Evolutionary conservation across 1,140 invertebrate species (phyloP).

Genomic region (Whitmania pigra): DNA sequence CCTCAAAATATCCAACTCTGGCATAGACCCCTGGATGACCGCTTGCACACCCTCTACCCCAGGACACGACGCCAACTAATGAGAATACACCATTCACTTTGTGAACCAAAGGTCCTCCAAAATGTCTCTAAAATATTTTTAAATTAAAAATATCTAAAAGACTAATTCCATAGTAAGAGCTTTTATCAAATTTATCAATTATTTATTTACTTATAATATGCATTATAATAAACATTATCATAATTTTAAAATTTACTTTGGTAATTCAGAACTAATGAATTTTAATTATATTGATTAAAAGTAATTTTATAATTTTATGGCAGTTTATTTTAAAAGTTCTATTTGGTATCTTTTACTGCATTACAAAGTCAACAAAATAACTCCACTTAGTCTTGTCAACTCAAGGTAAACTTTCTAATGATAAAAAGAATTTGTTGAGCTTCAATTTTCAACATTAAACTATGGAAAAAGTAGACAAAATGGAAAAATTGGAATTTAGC

Average conservation of each 20-base stretch:
- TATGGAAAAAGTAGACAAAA: too few relatives aligned
- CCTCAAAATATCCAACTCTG: conserved; percentile 57
- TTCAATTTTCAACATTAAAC: background rate
- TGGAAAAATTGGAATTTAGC: too few relatives aligned
- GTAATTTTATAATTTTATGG: too few relatives aligned
- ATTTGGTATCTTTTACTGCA: too few relatives aligned
- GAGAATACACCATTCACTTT: conserved; percentile 41
- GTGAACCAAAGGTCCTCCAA: conserved; percentile 52
- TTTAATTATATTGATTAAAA: too few relatives aligned
- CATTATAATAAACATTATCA: background rate
- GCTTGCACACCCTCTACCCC: conserved; percentile 80
- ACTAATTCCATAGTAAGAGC: background rate
- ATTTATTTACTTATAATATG: background rate
- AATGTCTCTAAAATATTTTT: conserved; percentile 39
- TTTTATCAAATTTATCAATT: background rate
- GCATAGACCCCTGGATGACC: conserved; percentile 77
- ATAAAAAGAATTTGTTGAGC: background rate
- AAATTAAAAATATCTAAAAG: background rate
- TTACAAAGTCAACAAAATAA: too few relatives aligned
- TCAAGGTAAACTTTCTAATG: too few relatives aligned
- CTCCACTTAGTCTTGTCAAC: too few relatives aligned
- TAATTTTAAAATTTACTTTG: too few relatives aligned
- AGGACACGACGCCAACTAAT: conserved; percentile 55
- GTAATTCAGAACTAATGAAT: too few relatives aligned
- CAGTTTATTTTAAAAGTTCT: too few relatives aligned